phyloP scores from a whole-genome alignment of 2,113 vertebrate genomes.

The Nanorana parkeri region DNA sequence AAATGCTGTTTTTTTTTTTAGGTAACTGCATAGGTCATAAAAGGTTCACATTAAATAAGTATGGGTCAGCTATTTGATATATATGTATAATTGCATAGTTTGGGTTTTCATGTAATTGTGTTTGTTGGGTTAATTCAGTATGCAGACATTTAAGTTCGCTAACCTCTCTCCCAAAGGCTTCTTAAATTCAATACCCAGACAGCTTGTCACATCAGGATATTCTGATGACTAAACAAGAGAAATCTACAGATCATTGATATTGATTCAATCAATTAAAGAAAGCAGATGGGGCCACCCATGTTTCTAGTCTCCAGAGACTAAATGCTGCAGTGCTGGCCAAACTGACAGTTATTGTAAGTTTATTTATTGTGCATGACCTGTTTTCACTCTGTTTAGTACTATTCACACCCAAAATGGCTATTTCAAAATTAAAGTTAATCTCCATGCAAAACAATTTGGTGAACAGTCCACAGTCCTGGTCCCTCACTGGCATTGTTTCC shows the following conservation, averaged over 20 bases:
- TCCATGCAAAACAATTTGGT: too few relatives aligned
- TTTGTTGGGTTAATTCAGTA: background rate
- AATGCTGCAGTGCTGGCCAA: background rate
- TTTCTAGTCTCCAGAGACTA: background rate
- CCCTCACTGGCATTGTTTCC: too few relatives aligned
- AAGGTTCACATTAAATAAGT: too few relatives aligned
- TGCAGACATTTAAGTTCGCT: conserved; percentile 18
- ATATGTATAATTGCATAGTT: too few relatives aligned
- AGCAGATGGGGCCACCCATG: conserved; percentile 26
- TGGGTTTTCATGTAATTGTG: too few relatives aligned
- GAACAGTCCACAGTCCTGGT: too few relatives aligned
- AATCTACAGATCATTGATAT: conserved; percentile 44
- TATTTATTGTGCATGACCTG: conserved; percentile 2
- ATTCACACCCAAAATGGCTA: too few relatives aligned
- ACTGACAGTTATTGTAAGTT: background rate
- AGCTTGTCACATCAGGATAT: conserved; percentile 35
- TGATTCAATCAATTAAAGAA: conserved; percentile 33
- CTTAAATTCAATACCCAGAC: conserved; percentile 38
- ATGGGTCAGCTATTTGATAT: too few relatives aligned
- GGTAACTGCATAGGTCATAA: too few relatives aligned
- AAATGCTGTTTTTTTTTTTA: too few relatives aligned
- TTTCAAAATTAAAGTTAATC: too few relatives aligned
- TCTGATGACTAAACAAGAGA: conserved; percentile 15
- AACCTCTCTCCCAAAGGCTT: background rate
- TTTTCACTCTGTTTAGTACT: background rate